Base-by-base conservation (phyloP, 92 coral and sea anemone species). In the Anthopleura xanthogrammica region DNA sequence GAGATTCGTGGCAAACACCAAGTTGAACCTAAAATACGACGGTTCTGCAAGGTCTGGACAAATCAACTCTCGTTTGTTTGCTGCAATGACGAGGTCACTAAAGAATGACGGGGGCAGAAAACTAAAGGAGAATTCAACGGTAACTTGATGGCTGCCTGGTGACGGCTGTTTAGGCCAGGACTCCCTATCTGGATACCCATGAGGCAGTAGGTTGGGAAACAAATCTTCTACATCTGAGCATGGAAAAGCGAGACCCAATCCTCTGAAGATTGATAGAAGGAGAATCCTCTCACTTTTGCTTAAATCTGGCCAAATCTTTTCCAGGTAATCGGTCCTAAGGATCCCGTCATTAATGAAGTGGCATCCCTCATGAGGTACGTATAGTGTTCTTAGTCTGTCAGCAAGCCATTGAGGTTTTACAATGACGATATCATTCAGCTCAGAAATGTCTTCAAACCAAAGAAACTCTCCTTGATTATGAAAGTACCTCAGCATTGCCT, bases 401-500 rank as follows among this genome's bases (percentile, higher is more conserved):
- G 95, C 89, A 40, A 94, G 82, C 98, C 98, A 94, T 56, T 86
- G 87, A 3, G 98, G 98, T 14, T 83, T 88, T 17, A 94, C 89
- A 66, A 94, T 89, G 55, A 94, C 93, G 3, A 88, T 82, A 46
- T 91, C 98, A 22, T 88, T 83, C 77, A 94, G 52, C 71, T 81
- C 95, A 3, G 93, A 93, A 80, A 91, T 88, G 77, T 94, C 98
- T 83, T 92, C 94, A 81, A 82, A 94, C 98, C 98, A 94, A 57
- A 94, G 87, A 41, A 94, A 91, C 80, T 94, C 98, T n/a, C 98
- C 98, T 64, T 94, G 98, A 10, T 91, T 90, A 74, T 94, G 98
- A 79, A 94, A 94, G 79, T 94, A 94, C 72, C 86, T 82, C 91
- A 94, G 84, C 87, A 94, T 90, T 42, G 92, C 92, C 64, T 94